Evolutionary conservation across 1,140 invertebrate species (phyloP), one percentile per base, ranked within the genome.

Genomic region (Zaprionus africanus): DNA sequence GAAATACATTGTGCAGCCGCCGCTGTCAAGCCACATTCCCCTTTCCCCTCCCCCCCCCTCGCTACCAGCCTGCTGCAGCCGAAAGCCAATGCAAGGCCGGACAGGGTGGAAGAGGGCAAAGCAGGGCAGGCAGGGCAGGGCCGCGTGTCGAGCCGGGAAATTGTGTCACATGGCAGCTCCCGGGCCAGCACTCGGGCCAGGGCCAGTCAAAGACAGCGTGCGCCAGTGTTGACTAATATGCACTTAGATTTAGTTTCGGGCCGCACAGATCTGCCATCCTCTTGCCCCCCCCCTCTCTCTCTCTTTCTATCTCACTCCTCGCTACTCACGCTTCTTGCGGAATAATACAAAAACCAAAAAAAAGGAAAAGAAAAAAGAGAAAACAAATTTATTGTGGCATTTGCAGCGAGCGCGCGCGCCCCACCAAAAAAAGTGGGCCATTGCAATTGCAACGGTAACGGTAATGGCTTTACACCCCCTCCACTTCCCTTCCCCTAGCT

Each of bases 1-100:
- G 84, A 86, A 88, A 88, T 88, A 83, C 83, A 86, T 86, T 86
- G 83, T 86, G 72, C 71, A 82, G 79, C 78, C 60, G 66, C 69
- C 46, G 54, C 59, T 38, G 43, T 63, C 51, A 51, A 51, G 46
- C 46, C 19, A 51, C 46, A 51, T 22, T 6, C 41, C 60, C 26
- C 26, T 7, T 13, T 5, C 22, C 36, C 24, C 12, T 24, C 73
- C 51, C 11, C 54, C 56, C 34, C 54, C 65, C 22, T 22, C 51
- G 61, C 53, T 62, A 65, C 69, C 67, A 81, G 79, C 41, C 79
- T 68, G 62, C 56, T 59, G 64, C 79, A 74, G 65, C 61, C 41
- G n/a, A 38, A 38, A 38, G 36, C 36, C 36, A 38, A n/a, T 46
- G 41, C 41, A 46, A 46, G 41, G 41, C 41, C 41, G 41, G 7